Conservation (phyloP, 2,888 invertebrate genomes). For the Meteorus colon region DNA sequence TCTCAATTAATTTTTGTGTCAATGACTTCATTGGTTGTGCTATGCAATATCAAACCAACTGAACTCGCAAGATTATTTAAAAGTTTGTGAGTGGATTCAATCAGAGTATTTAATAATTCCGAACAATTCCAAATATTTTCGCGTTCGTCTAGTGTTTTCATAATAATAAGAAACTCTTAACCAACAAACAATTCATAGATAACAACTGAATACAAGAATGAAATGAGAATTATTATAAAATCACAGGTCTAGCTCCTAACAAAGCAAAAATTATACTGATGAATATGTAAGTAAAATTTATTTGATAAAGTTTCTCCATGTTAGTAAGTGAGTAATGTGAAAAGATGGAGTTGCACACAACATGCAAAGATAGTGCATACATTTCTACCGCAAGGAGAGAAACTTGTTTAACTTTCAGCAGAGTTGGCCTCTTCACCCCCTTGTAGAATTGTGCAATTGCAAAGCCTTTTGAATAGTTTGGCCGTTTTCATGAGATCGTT, state of each 20-base stretch:
- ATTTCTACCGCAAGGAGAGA: background rate
- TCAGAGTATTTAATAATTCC: too few species aligned
- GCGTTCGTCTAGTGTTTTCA: too few species aligned
- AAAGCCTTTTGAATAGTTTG: constrained; percentile 40
- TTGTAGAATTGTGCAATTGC: constrained; percentile 38
- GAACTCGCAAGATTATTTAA: too few species aligned
- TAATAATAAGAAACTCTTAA: too few species aligned
- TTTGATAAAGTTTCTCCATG: constrained; percentile 16
- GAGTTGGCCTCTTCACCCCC: constrained; percentile 11
- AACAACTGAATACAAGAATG: too few species aligned
- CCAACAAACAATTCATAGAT: too few species aligned
- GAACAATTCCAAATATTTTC: too few species aligned
- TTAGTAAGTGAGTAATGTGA: constrained; percentile 10
- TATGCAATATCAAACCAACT: too few species aligned
- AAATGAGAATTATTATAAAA: background rate
- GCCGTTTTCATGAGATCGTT: constrained; percentile 38
- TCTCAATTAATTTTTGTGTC: too few species aligned
- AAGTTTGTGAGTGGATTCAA: too few species aligned
- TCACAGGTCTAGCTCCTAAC: background rate
- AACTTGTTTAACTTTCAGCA: constrained; percentile 43
- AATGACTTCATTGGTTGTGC: too few species aligned
- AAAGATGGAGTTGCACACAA: constrained; percentile 1
- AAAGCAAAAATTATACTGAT: background rate
- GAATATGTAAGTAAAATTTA: background rate
- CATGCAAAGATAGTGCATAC: constrained; percentile 36